A percentile compares a stretch with the other conserved stretches of the same genome.
phyloP scores from a whole-genome alignment of 2,797 vertebrate species.

The Rhabdophis nuchalis region DNA sequence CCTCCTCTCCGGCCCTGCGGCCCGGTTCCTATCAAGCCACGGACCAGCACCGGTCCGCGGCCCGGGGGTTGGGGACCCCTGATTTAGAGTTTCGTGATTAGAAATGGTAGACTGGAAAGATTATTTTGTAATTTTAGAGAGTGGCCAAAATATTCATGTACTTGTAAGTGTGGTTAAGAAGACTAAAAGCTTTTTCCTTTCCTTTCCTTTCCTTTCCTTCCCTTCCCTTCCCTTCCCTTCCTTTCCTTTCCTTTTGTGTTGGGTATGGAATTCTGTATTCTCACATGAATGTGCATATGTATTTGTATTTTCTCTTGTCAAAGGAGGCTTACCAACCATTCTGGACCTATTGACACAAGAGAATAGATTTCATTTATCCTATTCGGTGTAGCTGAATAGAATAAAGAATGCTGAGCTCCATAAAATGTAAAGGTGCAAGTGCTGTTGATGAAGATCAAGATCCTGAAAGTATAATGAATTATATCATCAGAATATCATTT shows the following conservation, averaged over 20 bases:
- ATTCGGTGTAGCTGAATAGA: conserved; percentile 21
- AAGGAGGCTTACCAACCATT: conserved; percentile 10
- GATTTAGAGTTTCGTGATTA: background rate
- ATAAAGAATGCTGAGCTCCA: conserved; percentile 42
- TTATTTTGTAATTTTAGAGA: background rate
- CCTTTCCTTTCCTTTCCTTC: too few species aligned
- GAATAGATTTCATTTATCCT: conserved; percentile 43
- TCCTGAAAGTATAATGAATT: conserved; percentile 27
- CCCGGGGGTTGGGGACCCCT: too few species aligned
- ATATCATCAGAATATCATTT: conserved; percentile 48
- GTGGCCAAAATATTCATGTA: background rate
- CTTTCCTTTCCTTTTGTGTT: background rate
- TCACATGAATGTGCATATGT: background rate
- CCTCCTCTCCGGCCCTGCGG: too few species aligned
- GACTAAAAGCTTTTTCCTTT: background rate
- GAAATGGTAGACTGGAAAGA: background rate
- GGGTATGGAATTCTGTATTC: background rate
- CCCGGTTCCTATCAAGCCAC: too few species aligned
- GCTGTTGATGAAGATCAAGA: conserved; percentile 17
- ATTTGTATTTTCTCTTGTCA: background rate
- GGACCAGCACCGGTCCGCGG: too few species aligned
- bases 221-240: background rate
- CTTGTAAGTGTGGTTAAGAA: background rate
- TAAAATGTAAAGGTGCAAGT: conserved; percentile 40
- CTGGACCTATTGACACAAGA: conserved; percentile 24